Evolutionary conservation across 2,113 vertebrate species (phyloP), one percentile per base, ranked within the genome.

Genomic region (Syrmaticus mikado): DNA sequence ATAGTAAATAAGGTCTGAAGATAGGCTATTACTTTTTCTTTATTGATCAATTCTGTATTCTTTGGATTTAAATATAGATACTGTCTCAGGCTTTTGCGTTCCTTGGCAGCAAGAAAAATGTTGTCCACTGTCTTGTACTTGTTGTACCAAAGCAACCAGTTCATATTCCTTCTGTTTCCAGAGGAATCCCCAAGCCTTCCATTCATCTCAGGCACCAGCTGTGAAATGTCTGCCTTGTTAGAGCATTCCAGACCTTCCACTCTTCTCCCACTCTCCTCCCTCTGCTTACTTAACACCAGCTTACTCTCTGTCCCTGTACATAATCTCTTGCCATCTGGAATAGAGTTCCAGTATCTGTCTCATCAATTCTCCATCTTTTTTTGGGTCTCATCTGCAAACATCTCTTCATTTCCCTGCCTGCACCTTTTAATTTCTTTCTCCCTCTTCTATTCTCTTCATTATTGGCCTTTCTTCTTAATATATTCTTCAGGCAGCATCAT

Each of bases 311-410:
- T 88, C 45, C 34, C 41, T 82, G 30, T 1, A 1, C 17, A 52
- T 27, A 61, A 61, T 53, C 67, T 85, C 84, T 82, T 66, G 50
- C 45, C 77, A 89, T 82, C 89, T 90, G 71, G 43, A 94, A 24
- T 52, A 88, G 28, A 36, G 7, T 90, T 61, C 30, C 24, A 45
- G 38, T 72, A 38, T 50, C 55, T 95, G 50, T 61, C 66, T 95
- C 88, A 72, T 95, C 65, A 85, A 24, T 60, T 62, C 46, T 71
- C 38, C 27, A 30, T 45, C 38, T 61, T 25, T 72, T 87, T 65
- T 55, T 52, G 85, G 22, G 82, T 68, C 60, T 80, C 34, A 32
- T 65, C 43, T 68, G 58, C 43, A 87, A 92, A 76, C 6, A n/a
- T 25, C n/a, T 83, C 36, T 32, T 91, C 43, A 73, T 78, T 83